A percentile compares a stretch with the other conserved stretches of the same genome.
These are phyloP conservation scores for Clusia tigrina DNA, from an alignment of 2,888 invertebrate genomes.

Conservation along the genomic window DNA sequence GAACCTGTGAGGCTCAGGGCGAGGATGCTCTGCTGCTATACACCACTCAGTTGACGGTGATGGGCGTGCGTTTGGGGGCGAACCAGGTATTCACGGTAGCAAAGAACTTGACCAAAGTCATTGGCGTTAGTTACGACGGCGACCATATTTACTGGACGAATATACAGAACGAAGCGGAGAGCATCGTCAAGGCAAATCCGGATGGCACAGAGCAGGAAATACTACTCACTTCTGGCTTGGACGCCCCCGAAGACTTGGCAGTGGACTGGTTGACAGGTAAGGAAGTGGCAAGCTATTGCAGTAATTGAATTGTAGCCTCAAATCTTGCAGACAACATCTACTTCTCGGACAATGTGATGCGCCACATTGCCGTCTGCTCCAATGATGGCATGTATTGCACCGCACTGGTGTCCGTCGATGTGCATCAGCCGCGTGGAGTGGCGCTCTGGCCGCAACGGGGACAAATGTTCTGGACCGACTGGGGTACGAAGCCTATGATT, in stretches of 20 bases:
- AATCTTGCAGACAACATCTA: constrained; percentile 72
- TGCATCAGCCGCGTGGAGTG: constrained; percentile 74
- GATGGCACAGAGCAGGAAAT: constrained; percentile 71
- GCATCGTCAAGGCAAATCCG: constrained; percentile 72
- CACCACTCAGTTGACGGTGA: constrained; percentile 72
- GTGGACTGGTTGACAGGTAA: constrained; percentile 77
- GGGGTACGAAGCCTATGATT: constrained; percentile 78
- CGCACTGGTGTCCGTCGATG: constrained; percentile 69
- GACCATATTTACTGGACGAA: constrained; percentile 81
- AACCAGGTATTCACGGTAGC: constrained; percentile 64
- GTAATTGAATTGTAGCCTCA: neutral
- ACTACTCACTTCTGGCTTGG: constrained; percentile 73
- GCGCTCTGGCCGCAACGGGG: constrained; percentile 75
- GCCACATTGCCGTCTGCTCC: constrained; percentile 78
- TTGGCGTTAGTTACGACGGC: constrained; percentile 77
- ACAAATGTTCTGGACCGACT: constrained; percentile 93
- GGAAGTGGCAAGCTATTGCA: neutral
- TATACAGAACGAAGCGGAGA: constrained; percentile 73
- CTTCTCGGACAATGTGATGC: constrained; percentile 77
- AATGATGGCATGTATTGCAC: constrained; percentile 74
- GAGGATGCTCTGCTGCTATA: constrained; percentile 76
- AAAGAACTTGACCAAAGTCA: constrained; percentile 67
- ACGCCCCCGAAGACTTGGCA: constrained; percentile 77
- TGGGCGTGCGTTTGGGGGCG: constrained; percentile 70
- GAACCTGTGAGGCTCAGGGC: constrained; percentile 67